Base-by-base conservation (phyloP, 2,797 vertebrate species). In the Cynopterus sphinx region DNA sequence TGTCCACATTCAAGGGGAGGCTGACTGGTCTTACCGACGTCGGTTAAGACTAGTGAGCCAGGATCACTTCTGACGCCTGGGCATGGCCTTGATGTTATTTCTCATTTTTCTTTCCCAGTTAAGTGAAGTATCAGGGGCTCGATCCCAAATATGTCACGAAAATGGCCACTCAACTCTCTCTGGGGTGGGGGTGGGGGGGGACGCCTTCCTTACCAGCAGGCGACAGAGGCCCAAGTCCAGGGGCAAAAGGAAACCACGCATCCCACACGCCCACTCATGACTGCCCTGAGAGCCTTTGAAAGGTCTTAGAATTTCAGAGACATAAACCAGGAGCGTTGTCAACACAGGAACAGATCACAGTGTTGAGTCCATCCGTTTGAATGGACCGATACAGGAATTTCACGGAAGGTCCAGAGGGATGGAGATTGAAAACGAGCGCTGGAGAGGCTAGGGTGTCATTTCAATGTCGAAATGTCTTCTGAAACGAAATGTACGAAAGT, bases 231-330 rank as follows among this genome's bases (percentile, higher is more conserved):
- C 31, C 55, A 39, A 39, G 13, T 21, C 57, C 33, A 21, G 55
- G 49, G 51, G 16, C 51, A 61, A 17, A 1, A 0, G 19, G 24
- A n/a, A 33, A 6, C 33, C 9, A 0, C 0, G 2, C 33, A 3
- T 12, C 10, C 17, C 31, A 17, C 16, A 61, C 0, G 0, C 12
- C 19, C 43, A 8, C 19, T n/a, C 39, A 9, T 0, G 0, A 10
- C 55, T 31, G 57, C 31, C 36, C 81, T 5, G 41, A 36, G 36
- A 63, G n/a, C 67, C 31, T 74, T 6, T 26, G 36, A 31, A 61
- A 43, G n/a, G 10, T 28, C 31, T 75, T 75, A 43, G 65, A 41
- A 88, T 75, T 87, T 59, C 39, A 24, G 11, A 65, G 26, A 9
- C 8, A 8, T 2, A 28, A 67, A 28, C 28, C 4, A 33, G 57